Percentiles rank a stretch among this genome's conserved stretches.
phyloP scores from a whole-genome alignment of 2,888 invertebrate species.

The Nebria brevicollis region DNA sequence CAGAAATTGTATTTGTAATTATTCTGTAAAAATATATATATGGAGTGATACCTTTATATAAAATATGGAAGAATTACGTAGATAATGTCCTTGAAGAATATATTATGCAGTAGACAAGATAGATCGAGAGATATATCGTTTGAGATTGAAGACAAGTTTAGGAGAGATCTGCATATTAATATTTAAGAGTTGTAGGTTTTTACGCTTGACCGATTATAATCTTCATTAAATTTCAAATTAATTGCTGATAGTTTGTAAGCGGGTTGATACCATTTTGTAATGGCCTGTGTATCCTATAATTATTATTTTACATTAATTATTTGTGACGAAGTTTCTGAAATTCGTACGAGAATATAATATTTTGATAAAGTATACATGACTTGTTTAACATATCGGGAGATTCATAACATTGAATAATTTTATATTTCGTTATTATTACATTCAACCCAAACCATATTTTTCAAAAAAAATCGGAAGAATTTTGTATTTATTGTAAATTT shows the following conservation, averaged over 20 bases:
- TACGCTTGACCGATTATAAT: slow-evolving; percentile 18
- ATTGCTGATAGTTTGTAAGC: slow-evolving; percentile 11
- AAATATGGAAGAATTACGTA: not conserved
- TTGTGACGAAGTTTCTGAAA: slow-evolving; percentile 34
- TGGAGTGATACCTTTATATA: too few species aligned
- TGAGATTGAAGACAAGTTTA: not conserved
- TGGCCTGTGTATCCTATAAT: slow-evolving; percentile 21
- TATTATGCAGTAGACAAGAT: not conserved
- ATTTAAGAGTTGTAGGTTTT: slow-evolving; percentile 18
- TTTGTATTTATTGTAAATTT: too few species aligned
- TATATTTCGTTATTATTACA: too few species aligned
- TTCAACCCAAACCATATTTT: too few species aligned
- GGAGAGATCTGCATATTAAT: slow-evolving; percentile 6
- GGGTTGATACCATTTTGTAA: slow-evolving; percentile 8
- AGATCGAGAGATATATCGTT: not conserved
- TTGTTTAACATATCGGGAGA: not conserved
- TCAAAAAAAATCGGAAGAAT: too few species aligned
- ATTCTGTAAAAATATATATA: too few species aligned
- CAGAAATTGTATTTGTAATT: too few species aligned
- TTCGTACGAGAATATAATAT: slow-evolving; percentile 10
- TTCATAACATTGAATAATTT: too few species aligned
- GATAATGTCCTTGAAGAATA: not conserved
- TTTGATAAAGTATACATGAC: not conserved
- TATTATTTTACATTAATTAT: slow-evolving; percentile 13
- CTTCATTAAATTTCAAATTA: slow-evolving; percentile 33